Percentiles rank a stretch among this genome's conserved stretches.
Conservation (phyloP, 1,140 invertebrate genomes). For the Trichogramma pretiosum region DNA sequence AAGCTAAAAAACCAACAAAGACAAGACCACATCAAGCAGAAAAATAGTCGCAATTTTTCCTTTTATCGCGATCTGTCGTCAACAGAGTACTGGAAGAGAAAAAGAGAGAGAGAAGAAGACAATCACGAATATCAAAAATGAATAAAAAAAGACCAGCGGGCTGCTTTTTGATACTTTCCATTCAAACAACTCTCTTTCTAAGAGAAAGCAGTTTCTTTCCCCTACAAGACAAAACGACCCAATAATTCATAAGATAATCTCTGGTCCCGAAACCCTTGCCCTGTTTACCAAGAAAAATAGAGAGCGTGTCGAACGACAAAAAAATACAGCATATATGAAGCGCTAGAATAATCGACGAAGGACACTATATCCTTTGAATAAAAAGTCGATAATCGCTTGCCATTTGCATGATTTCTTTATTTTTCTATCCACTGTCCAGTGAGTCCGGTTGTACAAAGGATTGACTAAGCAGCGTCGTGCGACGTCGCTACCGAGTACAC, state of each 20-base stretch:
- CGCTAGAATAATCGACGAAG: slow-evolving; percentile 16
- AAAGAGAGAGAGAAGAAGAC: background rate
- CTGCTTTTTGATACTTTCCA: slow-evolving; percentile 2
- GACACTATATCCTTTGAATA: slow-evolving; percentile 16
- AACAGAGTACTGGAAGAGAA: background rate
- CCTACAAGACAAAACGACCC: slow-evolving; percentile 14
- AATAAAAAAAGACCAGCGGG: background rate
- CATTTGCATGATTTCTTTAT: slow-evolving; percentile 18
- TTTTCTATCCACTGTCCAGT: slow-evolving; percentile 9
- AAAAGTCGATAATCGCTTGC: slow-evolving; percentile 19
- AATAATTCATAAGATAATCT: slow-evolving; percentile 17
- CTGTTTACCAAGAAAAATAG: too few species aligned
- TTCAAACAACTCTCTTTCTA: background rate
- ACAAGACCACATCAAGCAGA: too few species aligned
- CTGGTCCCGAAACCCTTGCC: background rate
- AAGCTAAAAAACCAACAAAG: too few species aligned
- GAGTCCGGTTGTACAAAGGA: background rate
- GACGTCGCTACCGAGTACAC: too few species aligned
- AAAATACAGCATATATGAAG: background rate
- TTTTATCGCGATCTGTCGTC: slow-evolving; percentile 1
- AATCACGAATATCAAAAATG: background rate
- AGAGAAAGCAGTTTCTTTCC: too few species aligned
- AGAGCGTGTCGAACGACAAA: background rate
- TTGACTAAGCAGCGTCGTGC: slow-evolving; percentile 22
- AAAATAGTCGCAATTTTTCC: slow-evolving; percentile 9